phyloP scores from a whole-genome alignment of 2,888 invertebrate genomes.

The Drosophila eohydei region DNA sequence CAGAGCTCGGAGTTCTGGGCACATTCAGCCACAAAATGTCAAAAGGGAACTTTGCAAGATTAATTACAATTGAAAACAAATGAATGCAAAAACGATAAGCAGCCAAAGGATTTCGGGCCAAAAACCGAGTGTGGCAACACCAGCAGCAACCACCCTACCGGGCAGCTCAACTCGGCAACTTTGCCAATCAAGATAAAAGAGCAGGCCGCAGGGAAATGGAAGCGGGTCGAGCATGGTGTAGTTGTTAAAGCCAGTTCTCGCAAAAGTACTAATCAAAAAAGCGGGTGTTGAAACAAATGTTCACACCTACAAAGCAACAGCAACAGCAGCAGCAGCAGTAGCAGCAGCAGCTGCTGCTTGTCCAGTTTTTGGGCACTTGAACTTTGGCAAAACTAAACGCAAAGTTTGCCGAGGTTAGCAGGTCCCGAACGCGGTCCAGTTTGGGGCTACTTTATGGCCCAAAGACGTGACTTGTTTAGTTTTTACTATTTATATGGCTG shows the following conservation, averaged over 20 bases:
- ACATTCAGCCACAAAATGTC: constrained; percentile 73
- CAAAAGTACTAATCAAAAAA: constrained; percentile 53
- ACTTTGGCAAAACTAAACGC: constrained; percentile 61
- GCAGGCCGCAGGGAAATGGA: constrained; percentile 39
- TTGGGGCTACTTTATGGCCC: constrained; percentile 63
- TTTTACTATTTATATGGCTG: constrained; percentile 15
- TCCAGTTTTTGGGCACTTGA: constrained; percentile 54
- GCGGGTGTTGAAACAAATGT: constrained; percentile 73
- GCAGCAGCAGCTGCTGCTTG: constrained; percentile 49
- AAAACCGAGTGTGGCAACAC: constrained; percentile 29
- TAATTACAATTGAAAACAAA: constrained; percentile 82
- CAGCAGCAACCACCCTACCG: constrained; percentile 9
- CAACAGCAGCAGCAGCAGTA: constrained; percentile 23
- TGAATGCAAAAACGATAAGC: constrained; percentile 82
- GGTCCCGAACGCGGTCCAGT: constrained; percentile 36
- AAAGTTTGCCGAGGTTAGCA: constrained; percentile 58
- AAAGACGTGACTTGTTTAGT: constrained; percentile 72
- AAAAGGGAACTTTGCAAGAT: constrained; percentile 80
- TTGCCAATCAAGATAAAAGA: constrained; percentile 77
- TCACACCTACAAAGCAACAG: constrained; percentile 65
- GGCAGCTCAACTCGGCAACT: constrained; percentile 59
- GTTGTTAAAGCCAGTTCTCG: constrained; percentile 6
- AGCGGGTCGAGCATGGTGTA: constrained; percentile 10
- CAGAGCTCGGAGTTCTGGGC: constrained; percentile 20
- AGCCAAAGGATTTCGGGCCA: constrained; percentile 72